Evolutionary conservation across 2,888 invertebrate species (phyloP).

Genomic region (Erannis defoliaria): DNA sequence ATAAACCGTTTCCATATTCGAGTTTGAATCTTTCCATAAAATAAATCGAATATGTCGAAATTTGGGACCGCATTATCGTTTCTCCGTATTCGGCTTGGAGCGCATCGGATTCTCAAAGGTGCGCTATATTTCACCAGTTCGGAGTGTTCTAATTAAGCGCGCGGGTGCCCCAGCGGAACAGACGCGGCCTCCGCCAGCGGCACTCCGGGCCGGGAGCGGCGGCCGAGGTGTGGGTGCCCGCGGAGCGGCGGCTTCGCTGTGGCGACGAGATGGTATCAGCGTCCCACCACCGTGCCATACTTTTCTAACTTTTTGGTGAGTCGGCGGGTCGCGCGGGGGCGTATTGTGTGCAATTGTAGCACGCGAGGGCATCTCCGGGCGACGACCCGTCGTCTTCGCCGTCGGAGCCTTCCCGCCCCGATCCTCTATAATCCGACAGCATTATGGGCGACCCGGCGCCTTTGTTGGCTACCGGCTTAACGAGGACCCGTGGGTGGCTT

Average conservation of each 20-base stretch:
- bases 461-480: conserved; percentile 84
- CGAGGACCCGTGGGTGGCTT: conserved; percentile 84
- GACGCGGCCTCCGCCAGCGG: conserved; percentile 60
- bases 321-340: conserved; percentile 73
- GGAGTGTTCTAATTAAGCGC: conserved; percentile 77
- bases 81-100: conserved; percentile 70
- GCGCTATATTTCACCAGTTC: conserved; percentile 78
- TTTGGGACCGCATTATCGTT: conserved; percentile 70
- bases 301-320: conserved; percentile 84
- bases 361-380: conserved; percentile 81
- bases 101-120: conserved; percentile 71
- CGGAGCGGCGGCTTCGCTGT: conserved; percentile 49
- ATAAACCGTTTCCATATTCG: conserved; percentile 59
- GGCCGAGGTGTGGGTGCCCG: conserved; percentile 57
- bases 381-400: conserved; percentile 68
- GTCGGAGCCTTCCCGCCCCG: conserved; percentile 52
- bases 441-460: conserved; percentile 79
- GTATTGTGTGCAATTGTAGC: conserved; percentile 82
- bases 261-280: conserved; percentile 76
- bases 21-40: conserved; percentile 64
- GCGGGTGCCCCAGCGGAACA: conserved; percentile 65
- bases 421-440: conserved; percentile 77
- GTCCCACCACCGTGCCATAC: conserved; percentile 65
- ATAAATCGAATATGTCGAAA: conserved; percentile 72
- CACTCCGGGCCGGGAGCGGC: conserved; percentile 65